Base-by-base conservation (phyloP, 1,140 invertebrate species). In the Eriocheir sinensis region DNA sequence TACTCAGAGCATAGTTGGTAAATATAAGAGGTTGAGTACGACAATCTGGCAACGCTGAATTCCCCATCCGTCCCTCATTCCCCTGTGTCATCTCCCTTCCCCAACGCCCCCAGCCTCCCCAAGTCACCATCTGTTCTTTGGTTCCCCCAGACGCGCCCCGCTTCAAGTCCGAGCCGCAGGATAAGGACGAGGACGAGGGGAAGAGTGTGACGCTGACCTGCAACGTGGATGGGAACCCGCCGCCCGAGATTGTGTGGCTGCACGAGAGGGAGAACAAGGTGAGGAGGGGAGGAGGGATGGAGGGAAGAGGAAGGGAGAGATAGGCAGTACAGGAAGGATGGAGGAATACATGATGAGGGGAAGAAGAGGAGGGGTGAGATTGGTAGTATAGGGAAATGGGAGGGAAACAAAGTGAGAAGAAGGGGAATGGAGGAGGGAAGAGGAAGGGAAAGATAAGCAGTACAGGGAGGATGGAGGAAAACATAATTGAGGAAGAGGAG, bases 191-290 rank as follows among this genome's bases (percentile, higher is more conserved):
- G 17, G 97, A 97, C 85, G 80, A 96, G 36, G 96, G 96, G 2
- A 95, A 96, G n/a, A 93, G 96, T 9, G 96, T 96, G 2, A 96
- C 96, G 4, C 96, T 97, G n/a, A 96, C 92, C n/a, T 97, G 97
- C 96, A 95, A 96, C 44, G 97, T 97, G 0, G 96, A 97, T 44
- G 96, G 97, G 27, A 97, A 97, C 96, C 97, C 97, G 2, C 95
- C 95, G 41, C 97, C 97, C 4, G 96, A 96, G 89, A 96, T 97
- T 32, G 96, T 96, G 15, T 97, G 97, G 97, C 94, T 95, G 15
- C 89, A 96, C 90, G 80, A 95, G 83, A 41, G 32, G 4, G 90
- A 72, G 53, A 91, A 96, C 30, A 96, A 96, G 95, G 95, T 96
- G 72, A 41, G 88, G 9, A 4, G 9, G 32, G 15, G 60, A 9